These are phyloP conservation scores for Orchesella flavescens DNA, from an alignment of 2,888 invertebrate species.

Conservation along the genomic window DNA sequence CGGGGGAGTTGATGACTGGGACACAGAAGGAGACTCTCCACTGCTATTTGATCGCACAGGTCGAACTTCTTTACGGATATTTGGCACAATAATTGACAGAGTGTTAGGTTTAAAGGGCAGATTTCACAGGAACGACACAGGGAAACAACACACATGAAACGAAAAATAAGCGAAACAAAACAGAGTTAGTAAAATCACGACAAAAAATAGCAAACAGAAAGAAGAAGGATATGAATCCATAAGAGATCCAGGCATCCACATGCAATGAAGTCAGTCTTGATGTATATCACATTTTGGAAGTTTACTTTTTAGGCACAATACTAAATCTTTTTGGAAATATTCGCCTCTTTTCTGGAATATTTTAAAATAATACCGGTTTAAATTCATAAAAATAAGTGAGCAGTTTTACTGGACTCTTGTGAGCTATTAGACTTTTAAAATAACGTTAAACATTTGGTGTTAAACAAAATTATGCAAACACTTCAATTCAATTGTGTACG, in stretches of 20 bases:
- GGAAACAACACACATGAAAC: conserved; percentile 57
- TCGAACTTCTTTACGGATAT: conserved; percentile 54
- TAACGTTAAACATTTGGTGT: neutral
- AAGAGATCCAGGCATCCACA: conserved; percentile 57
- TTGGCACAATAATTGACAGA: conserved; percentile 31
- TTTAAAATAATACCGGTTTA: conserved; percentile 27
- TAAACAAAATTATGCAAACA: neutral
- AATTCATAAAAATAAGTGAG: neutral
- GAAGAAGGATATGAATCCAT: conserved; percentile 21
- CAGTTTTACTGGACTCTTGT: neutral
- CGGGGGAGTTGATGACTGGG: conserved; percentile 68
- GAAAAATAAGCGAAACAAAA: conserved; percentile 52
- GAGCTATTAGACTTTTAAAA: neutral
- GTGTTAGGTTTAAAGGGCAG: conserved; percentile 7
- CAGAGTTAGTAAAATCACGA: conserved; percentile 31
- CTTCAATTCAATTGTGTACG: neutral
- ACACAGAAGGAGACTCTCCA: conserved; percentile 54
- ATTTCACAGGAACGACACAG: conserved; percentile 45
- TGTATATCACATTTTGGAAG: conserved; percentile 53
- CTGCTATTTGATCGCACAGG: conserved; percentile 62
- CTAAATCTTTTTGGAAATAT: conserved; percentile 63
- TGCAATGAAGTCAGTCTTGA: conserved; percentile 60
- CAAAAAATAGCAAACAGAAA: conserved; percentile 22
- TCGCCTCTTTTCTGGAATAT: conserved; percentile 55
- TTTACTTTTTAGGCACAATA: conserved; percentile 60